Evolutionary conservation across 2,888 invertebrate species (phyloP).

Genomic region (Amphipoea lucens): DNA sequence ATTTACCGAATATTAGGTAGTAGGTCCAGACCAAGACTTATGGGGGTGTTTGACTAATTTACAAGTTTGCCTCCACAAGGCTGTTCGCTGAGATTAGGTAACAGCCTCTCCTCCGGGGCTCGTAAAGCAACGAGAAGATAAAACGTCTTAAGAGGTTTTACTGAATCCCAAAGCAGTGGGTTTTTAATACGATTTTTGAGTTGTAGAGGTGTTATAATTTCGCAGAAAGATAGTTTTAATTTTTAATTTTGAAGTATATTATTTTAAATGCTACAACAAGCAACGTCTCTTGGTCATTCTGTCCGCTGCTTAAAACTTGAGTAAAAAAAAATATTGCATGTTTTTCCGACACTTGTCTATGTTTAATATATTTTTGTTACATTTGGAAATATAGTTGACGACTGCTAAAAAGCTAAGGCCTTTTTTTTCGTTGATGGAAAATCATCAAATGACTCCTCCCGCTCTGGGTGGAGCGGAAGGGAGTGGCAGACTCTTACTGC

Average conservation of each 20-base stretch:
- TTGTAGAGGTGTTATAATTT: slow-evolving; percentile 3
- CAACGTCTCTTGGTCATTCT: too few species aligned
- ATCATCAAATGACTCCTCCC: too few species aligned
- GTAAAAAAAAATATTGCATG: too few species aligned
- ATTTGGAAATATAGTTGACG: too few species aligned
- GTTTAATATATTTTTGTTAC: too few species aligned
- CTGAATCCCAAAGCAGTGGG: slow-evolving; percentile 4
- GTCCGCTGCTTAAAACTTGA: too few species aligned
- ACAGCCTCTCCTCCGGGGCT: slow-evolving; percentile 5
- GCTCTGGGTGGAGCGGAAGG: too few species aligned
- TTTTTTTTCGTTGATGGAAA: too few species aligned
- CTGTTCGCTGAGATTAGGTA: slow-evolving; percentile 43
- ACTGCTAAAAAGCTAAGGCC: too few species aligned
- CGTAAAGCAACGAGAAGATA: slow-evolving; percentile 41
- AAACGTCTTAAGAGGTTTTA: slow-evolving; percentile 39
- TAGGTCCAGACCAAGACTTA: slow-evolving; percentile 36
- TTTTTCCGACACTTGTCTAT: too few species aligned
- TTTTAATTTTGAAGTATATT: neutral
- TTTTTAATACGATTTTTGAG: slow-evolving; percentile 18
- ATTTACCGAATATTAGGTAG: slow-evolving; percentile 53
- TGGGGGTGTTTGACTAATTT: slow-evolving; percentile 48
- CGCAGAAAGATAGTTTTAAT: neutral
- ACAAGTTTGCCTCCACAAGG: slow-evolving; percentile 45
- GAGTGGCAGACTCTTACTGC: too few species aligned
- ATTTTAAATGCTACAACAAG: too few species aligned